Conservation (phyloP, 2,113 vertebrate species). For the Rhea americana region DNA sequence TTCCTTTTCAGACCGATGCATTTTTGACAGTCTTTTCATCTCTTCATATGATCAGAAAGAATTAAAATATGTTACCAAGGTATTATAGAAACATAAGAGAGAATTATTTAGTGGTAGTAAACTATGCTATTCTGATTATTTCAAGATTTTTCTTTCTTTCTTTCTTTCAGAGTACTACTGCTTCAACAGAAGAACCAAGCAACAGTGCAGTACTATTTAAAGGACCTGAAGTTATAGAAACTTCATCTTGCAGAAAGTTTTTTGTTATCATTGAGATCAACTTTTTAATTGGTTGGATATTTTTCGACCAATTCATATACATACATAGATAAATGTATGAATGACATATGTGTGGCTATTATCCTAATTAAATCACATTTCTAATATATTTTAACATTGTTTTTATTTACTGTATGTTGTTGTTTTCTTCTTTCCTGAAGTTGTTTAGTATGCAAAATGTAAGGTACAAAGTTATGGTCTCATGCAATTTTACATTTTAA, state of each 20-base stretch:
- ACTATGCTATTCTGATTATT: conserved; percentile 4
- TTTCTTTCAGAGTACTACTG: not conserved
- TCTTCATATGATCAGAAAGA: not conserved
- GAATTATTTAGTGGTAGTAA: not conserved
- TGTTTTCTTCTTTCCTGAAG: not conserved
- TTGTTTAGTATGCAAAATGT: not conserved
- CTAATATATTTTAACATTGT: not conserved
- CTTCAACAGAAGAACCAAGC: conserved; percentile 40
- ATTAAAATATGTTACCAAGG: not conserved
- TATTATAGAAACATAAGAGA: not conserved
- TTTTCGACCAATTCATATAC: not conserved
- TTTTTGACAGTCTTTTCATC: conserved; percentile 11
- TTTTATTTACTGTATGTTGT: not conserved
- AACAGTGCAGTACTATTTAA: conserved; percentile 23
- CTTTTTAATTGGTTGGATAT: not conserved
- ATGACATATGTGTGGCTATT: not conserved
- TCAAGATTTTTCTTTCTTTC: not conserved
- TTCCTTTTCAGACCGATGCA: not conserved
- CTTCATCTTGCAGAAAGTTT: not conserved
- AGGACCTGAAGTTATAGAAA: not conserved
- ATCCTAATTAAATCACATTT: not conserved
- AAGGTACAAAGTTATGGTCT: not conserved
- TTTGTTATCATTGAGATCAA: accelerated
- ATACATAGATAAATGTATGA: not conserved
- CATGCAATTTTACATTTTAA: not conserved